Base-by-base conservation (phyloP, 2,113 vertebrate species). In the Lagopus muta region DNA sequence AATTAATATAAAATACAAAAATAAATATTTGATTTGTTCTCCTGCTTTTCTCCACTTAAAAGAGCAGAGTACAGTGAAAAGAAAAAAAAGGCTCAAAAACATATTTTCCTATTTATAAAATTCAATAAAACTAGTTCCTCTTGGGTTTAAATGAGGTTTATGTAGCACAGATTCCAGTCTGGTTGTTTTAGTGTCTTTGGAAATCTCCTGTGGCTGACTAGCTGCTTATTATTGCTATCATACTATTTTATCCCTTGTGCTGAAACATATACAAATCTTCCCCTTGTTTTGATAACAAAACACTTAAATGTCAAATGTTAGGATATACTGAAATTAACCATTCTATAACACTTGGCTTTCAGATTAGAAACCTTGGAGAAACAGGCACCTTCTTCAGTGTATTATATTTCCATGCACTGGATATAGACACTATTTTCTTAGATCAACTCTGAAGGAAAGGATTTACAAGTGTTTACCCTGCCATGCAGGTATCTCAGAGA, bases 321-420 rank as follows among this genome's bases (percentile, higher is more conserved):
- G 14, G 38, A 65, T 61, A 28, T 38, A 8, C 7, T 69, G 42
- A 73, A 87, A 84, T 61, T 69, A 57, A 61, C 5, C 4, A 38
- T 27, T 2, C 0, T 28, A 3, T n/a, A 82, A 40, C 4, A 43
- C 3, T 12, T 38, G 6, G 8, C 17, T n/a, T 71, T 38, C 13
- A 67, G 8, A 77, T n/a, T 20, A 67, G 15, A 73, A 81, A 54
- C 7, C 18, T 72, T 30, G 72, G 25, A 69, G 48, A 82, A 77
- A 3, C 13, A 64, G 16, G 4, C 11, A 30, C n/a, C 1, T 48
- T 78, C 92, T 71, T 43, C 5, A 15, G 4, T 25, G 38, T 1
- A 2, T 64, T 47, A 1, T 48, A 38, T 48, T 86, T 6, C 8
- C 57, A 6, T 40, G 8, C 2, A 16, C 4, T 22, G 1, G 32